These are phyloP conservation scores for Latrodectus geometricus DNA, from an alignment of 1,140 invertebrate genomes.

Conservation along the genomic window DNA sequence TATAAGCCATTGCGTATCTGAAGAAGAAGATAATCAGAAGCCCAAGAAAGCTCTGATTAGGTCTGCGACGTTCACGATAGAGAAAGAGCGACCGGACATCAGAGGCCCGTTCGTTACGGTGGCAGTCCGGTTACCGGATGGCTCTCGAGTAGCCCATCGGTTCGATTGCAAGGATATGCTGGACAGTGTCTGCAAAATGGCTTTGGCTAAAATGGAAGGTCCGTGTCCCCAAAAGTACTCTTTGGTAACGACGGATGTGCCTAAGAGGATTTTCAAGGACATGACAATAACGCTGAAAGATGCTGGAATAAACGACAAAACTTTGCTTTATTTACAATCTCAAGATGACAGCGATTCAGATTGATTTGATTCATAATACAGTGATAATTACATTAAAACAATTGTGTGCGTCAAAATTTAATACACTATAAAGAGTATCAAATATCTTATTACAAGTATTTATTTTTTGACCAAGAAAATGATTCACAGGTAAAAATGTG, in stretches of 20 bases:
- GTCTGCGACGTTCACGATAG: conserved; percentile 55
- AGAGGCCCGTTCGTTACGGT: conserved; percentile 17
- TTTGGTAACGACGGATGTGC: conserved; percentile 51
- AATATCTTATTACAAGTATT: too few species aligned
- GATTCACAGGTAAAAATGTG: too few species aligned
- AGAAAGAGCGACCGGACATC: conserved; percentile 37
- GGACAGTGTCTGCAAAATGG: conserved; percentile 24
- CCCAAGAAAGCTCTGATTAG: conserved; percentile 34
- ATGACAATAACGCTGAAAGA: conserved; percentile 50
- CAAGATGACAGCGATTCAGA: conserved; percentile 33
- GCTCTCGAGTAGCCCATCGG: conserved; percentile 7
- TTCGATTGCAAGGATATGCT: conserved; percentile 51
- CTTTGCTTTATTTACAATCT: conserved; percentile 36
- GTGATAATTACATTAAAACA: too few species aligned
- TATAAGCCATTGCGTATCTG: not conserved
- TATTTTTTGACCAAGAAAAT: too few species aligned
- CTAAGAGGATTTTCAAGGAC: conserved; percentile 47
- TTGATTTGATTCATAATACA: not conserved
- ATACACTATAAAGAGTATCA: too few species aligned
- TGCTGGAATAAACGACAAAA: conserved; percentile 52
- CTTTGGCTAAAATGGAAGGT: conserved; percentile 16
- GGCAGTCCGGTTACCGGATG: conserved; percentile 46
- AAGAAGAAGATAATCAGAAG: conserved; percentile 12
- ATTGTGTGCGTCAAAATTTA: too few species aligned
- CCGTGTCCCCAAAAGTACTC: conserved; percentile 1